Evolutionary conservation across 2,888 invertebrate species (phyloP).

Genomic region (Sipha maydis): DNA sequence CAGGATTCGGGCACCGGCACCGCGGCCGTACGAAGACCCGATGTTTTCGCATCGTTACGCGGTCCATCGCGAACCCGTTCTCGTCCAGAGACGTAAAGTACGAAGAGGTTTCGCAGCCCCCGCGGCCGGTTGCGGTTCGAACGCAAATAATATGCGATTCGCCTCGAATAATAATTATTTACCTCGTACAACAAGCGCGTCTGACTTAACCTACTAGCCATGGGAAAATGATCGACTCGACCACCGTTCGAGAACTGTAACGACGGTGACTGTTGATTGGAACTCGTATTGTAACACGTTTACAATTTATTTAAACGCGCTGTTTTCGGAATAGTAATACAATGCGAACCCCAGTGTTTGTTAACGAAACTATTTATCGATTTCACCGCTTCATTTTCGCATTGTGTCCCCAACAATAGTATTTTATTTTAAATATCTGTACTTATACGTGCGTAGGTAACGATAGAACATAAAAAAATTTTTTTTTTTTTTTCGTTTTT

Average conservation of each 20-base stretch:
- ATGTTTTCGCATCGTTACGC: no score
- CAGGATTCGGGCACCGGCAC: no score
- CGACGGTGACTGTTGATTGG: background rate
- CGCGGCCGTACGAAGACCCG: no score
- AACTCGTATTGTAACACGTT: background rate
- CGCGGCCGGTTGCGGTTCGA: no score
- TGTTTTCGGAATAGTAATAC: background rate
- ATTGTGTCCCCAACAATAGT: slow-evolving; percentile 6
- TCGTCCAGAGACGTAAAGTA: no score
- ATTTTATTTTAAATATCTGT: background rate
- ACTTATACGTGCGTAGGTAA: background rate
- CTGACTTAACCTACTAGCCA: no score
- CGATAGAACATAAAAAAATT: background rate
- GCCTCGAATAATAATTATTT: no score
- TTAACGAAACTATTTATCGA: background rate
- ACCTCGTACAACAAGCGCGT: no score
- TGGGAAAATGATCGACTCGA: background rate
- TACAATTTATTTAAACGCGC: background rate
- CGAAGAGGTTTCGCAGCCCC: no score
- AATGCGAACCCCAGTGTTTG: background rate
- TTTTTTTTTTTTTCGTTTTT: slow-evolving; percentile 1
- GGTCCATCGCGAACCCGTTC: no score
- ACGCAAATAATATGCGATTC: no score
- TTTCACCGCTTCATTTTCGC: slow-evolving; percentile 1
- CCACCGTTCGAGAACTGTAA: background rate